A percentile compares a stretch with the other conserved stretches of the same genome.
These are phyloP conservation scores for Cynodonichthys magdalenae DNA, from an alignment of 2,797 vertebrate species.

Conservation along the genomic window DNA sequence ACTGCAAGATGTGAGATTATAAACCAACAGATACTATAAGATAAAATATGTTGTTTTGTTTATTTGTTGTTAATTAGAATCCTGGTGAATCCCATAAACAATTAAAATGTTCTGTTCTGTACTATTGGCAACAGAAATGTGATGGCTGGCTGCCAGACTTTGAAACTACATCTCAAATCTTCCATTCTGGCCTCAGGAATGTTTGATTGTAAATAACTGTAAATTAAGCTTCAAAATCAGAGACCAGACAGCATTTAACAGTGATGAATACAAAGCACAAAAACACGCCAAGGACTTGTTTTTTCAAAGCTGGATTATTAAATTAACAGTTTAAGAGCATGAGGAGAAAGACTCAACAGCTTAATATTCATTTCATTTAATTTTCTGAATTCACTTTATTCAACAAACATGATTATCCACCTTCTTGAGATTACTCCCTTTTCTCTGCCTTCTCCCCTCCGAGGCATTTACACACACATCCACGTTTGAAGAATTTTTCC, in stretches of 20 bases:
- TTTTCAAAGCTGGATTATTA: constrained; percentile 43
- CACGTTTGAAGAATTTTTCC: constrained; percentile 8
- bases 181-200: constrained; percentile 30
- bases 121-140: constrained; percentile 44
- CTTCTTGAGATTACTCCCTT: constrained; percentile 10
- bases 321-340: constrained; percentile 49
- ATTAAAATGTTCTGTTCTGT: constrained; percentile 47
- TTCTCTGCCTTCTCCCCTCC: background rate
- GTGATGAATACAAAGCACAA: constrained; percentile 24
- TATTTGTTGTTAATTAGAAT: constrained; percentile 45
- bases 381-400: constrained; percentile 24
- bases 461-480: constrained; percentile 17
- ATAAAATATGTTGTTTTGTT: constrained; percentile 45
- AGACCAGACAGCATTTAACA: constrained; percentile 36
- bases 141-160: constrained; percentile 50
- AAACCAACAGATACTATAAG: constrained; percentile 9
- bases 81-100: constrained; percentile 31
- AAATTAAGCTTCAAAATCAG: constrained; percentile 40
- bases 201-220: constrained; percentile 31
- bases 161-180: constrained; percentile 41
- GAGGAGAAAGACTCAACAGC: constrained; percentile 9
- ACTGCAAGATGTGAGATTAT: background rate
- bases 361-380: constrained; percentile 26
- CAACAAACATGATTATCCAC: constrained; percentile 22
- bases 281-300: constrained; percentile 24